These are phyloP conservation scores for Microtus montanus DNA, from an alignment of 2,113 vertebrate genomes.

Conservation along the genomic window DNA sequence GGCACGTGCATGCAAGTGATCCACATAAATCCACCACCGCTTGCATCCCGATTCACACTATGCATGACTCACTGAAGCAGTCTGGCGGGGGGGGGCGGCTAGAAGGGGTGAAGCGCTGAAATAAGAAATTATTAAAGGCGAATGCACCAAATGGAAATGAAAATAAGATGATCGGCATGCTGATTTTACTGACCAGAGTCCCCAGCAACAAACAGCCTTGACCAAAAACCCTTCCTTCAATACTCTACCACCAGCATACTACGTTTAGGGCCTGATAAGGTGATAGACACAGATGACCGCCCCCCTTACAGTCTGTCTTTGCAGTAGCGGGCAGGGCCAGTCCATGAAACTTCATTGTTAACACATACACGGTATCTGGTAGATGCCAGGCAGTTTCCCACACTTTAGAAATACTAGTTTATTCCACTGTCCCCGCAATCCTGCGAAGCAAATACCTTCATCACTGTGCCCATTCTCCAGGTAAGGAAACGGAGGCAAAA, in stretches of 20 bases:
- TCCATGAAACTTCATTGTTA: neutral
- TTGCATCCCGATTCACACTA: neutral
- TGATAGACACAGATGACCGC: neutral
- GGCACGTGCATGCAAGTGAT: neutral
- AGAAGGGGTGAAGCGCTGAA: neutral
- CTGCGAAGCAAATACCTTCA: neutral
- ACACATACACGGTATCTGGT: neutral
- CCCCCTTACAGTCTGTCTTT: neutral
- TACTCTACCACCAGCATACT: neutral
- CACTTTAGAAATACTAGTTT: neutral
- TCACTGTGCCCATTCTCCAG: neutral
- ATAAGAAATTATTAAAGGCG: neutral
- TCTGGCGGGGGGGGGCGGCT: neutral
- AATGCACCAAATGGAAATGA: neutral
- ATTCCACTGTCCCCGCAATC: neutral
- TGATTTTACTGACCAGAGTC: neutral
- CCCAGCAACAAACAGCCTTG: neutral
- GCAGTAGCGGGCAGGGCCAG: neutral
- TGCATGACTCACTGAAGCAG: neutral
- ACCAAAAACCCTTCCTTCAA: neutral
- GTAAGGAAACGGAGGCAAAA: neutral
- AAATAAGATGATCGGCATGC: neutral
- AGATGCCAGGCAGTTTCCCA: neutral
- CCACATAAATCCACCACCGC: neutral
- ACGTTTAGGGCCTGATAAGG: neutral